phyloP scores from a whole-genome alignment of 2,888 invertebrate genomes.

The Drosophila aldrichi region DNA sequence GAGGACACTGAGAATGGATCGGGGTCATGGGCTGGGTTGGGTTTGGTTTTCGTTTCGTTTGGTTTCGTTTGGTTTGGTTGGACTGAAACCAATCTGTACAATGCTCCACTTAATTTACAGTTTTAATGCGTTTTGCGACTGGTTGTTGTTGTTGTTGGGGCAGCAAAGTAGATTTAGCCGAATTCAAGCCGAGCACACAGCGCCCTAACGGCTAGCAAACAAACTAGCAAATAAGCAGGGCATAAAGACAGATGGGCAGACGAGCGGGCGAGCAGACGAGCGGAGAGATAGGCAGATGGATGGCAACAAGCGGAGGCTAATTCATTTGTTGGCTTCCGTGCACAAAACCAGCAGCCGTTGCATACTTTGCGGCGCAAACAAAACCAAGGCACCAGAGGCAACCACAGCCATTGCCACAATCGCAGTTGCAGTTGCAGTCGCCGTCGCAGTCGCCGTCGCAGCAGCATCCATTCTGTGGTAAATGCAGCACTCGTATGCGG shows the following conservation, averaged over 20 bases:
- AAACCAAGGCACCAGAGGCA: slow-evolving; percentile 68
- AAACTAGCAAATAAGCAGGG: slow-evolving; percentile 45
- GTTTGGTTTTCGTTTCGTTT: neutral
- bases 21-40: neutral
- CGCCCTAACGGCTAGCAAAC: slow-evolving; percentile 18
- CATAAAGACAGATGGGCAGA: slow-evolving; percentile 11
- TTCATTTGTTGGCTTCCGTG: slow-evolving; percentile 64
- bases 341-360: slow-evolving; percentile 76
- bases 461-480: slow-evolving; percentile 46
- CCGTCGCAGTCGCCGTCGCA: slow-evolving; percentile 10
- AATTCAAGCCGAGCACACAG: slow-evolving; percentile 23
- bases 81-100: slow-evolving; percentile 48
- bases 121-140: slow-evolving; percentile 77
- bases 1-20: slow-evolving; percentile 12
- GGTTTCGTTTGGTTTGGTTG: neutral
- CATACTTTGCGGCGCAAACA: slow-evolving; percentile 79
- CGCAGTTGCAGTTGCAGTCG: slow-evolving; percentile 28
- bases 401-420: slow-evolving; percentile 31
- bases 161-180: slow-evolving; percentile 49
- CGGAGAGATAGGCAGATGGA: slow-evolving; percentile 22
- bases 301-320: slow-evolving; percentile 57
- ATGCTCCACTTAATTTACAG: slow-evolving; percentile 77
- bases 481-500: slow-evolving; percentile 33
- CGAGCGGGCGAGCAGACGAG: neutral
- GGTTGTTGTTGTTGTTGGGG: slow-evolving; percentile 63